A percentile compares a stretch with the other conserved stretches of the same genome.
Conservation (phyloP, 2,113 vertebrate genomes). For the Martes martes region DNA sequence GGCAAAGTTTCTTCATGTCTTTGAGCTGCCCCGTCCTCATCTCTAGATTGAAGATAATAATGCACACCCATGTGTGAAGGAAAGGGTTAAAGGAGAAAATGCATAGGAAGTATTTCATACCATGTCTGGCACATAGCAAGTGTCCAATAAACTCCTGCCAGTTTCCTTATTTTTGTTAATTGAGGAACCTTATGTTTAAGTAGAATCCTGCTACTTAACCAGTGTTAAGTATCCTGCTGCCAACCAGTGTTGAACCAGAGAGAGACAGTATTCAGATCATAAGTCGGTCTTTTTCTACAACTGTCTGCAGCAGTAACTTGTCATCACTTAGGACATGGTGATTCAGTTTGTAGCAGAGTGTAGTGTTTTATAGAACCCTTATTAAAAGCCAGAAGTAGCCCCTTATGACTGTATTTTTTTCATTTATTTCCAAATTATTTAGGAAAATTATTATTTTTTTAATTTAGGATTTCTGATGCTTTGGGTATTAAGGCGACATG, state of each 20-base stretch:
- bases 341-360: neutral
- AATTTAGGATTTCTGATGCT: neutral
- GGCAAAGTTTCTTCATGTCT: neutral
- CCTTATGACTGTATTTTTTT: neutral
- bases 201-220: neutral
- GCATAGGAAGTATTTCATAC: neutral
- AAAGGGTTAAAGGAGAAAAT: neutral
- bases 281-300: neutral
- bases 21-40: neutral
- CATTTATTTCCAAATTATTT: neutral
- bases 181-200: neutral
- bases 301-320: fast-evolving
- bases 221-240: too few relatives aligned
- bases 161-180: neutral
- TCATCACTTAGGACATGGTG: neutral
- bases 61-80: fast-evolving
- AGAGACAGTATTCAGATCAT: neutral
- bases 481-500: neutral
- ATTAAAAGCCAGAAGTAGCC: neutral
- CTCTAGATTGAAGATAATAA: neutral
- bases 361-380: neutral
- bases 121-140: neutral
- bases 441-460: neutral
- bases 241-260: neutral
- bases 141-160: neutral